These are phyloP conservation scores for Ommatoiulus sabulosus DNA, from an alignment of 2,888 invertebrate genomes.

Conservation along the genomic window DNA sequence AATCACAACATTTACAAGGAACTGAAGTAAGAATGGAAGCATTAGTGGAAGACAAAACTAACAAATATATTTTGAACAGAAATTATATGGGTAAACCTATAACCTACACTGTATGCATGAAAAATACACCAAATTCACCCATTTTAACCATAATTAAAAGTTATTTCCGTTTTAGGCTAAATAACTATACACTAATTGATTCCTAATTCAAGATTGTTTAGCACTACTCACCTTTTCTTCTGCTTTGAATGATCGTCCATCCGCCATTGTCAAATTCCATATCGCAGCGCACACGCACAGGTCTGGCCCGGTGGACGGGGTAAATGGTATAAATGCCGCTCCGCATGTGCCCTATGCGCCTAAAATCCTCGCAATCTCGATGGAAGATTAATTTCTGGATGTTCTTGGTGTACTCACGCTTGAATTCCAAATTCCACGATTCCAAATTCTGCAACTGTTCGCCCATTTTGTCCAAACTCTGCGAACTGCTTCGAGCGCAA, in stretches of 20 bases:
- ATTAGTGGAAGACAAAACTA: no score
- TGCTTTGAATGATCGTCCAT: conserved; percentile 42
- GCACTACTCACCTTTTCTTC: background rate
- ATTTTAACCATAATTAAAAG: no score
- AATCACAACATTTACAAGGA: no score
- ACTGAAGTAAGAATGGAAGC: no score
- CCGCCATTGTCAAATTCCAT: conserved; percentile 31
- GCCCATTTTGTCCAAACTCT: background rate
- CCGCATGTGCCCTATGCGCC: background rate
- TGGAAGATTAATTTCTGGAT: background rate
- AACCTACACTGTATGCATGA: no score
- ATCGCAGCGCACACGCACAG: background rate
- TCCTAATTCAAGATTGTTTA: no score
- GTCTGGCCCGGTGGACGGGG: background rate
- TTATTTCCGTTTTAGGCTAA: no score
- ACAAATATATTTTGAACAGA: no score
- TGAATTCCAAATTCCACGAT: background rate
- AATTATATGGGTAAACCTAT: no score
- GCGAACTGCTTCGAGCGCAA: background rate
- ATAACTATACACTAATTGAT: no score
- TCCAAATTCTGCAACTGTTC: background rate
- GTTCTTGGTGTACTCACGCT: background rate
- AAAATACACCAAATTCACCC: no score
- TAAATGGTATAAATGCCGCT: conserved; percentile 9
- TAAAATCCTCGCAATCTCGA: conserved; percentile 25